Evolutionary conservation across 37 sponge, comb jelly and placozoan genomes (phyloP), one percentile per base, ranked within the genome.

Genomic region (Amphimedon queenslandica): DNA sequence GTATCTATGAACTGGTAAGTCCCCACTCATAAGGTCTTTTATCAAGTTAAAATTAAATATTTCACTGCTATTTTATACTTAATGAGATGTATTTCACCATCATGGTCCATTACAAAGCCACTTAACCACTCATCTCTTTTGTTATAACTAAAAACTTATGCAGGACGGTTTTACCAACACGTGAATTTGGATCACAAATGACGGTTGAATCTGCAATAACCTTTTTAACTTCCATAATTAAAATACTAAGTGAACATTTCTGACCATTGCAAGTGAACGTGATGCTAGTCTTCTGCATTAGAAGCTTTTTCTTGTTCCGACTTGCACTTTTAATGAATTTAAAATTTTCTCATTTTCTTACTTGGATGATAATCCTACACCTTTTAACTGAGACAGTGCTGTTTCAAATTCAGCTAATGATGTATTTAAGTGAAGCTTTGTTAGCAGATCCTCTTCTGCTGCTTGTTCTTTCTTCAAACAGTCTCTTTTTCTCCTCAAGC

Each of bases 371-470:
- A 78, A 2, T 18, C 5, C 35, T 25, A 69, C 55, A 58, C 33
- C 34, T 40, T 70, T 58, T 13, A 80, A 29, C 4, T 25, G 28
- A 37, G 21, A 10, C 29, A 66, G 11, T 30, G 42, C 33, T 80
- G 67, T 25, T 42, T 66, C 40, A 38, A 77, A 64, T 24, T 77
- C 77, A 61, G 64, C 55, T 32, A 66, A 25, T 4, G 77, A 34
- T 56, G 77, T 66, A 38, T 66, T 66, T 47, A 66, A 64, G 55
- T 77, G 77, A 16, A 66, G 30, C 24, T 77, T 40, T 33, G 68
- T 25, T n/a, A 77, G 53, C n/a, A 39, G 60, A 24, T 61, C 56
- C 36, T 78, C 69, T 78, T 68, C 69, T 28, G 25, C 34, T 66
- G n/a, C n/a, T n/a, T n/a, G n/a, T 25, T 66, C 21, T 23, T 57